A percentile compares a stretch with the other conserved stretches of the same genome.
phyloP scores from a whole-genome alignment of 2,888 invertebrate species.

The Harpalus rubripes region DNA sequence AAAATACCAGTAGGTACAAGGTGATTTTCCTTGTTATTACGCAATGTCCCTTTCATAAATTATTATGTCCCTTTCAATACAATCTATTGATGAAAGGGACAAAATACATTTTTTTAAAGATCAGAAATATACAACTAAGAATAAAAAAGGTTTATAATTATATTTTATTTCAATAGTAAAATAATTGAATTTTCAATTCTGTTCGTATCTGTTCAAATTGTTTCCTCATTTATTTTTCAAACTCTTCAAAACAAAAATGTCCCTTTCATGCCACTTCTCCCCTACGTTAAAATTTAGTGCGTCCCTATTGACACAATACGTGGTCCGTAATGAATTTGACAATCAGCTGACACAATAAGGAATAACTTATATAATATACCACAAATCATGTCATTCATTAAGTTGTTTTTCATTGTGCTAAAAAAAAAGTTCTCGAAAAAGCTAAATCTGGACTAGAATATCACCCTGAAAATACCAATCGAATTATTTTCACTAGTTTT shows the following conservation, averaged over 20 bases:
- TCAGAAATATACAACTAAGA: conserved; percentile 2
- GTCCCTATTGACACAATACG: no score
- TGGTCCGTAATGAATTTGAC: no score
- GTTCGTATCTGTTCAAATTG: background rate
- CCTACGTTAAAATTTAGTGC: no score
- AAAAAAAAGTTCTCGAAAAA: no score
- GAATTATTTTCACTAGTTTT: no score
- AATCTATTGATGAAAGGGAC: conserved; percentile 55
- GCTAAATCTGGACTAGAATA: no score
- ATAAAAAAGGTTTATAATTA: background rate
- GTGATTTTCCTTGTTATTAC: conserved; percentile 37
- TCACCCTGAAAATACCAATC: no score
- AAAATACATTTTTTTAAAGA: conserved; percentile 56
- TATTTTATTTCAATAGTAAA: conserved; percentile 5
- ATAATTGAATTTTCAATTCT: conserved; percentile 3
- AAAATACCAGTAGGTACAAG: background rate
- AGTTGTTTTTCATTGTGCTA: no score
- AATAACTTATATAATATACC: no score
- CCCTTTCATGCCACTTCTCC: conserved; percentile 6
- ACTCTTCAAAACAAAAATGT: no score
- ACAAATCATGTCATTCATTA: no score
- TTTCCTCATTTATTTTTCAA: background rate
- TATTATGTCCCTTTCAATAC: conserved; percentile 49
- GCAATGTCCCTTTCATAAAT: conserved; percentile 47
- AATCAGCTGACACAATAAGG: no score